These are phyloP conservation scores for Microctonus brassicae DNA, from an alignment of 2,888 invertebrate genomes.

Conservation along the genomic window DNA sequence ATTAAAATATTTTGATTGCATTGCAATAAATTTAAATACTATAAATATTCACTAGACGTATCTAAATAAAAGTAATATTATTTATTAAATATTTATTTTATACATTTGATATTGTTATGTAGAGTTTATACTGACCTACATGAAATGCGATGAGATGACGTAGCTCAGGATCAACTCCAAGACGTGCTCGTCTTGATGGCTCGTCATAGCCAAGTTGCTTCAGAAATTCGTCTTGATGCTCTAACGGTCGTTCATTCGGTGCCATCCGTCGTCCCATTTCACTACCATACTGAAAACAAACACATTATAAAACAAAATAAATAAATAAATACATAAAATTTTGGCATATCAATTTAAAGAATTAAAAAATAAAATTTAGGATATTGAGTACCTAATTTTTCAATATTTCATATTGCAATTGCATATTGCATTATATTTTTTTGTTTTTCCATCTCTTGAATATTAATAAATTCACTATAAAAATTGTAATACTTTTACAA, in stretches of 20 bases:
- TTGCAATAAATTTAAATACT: no score
- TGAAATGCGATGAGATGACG: slow-evolving; percentile 76
- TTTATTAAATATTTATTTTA: not conserved
- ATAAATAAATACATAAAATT: not conserved
- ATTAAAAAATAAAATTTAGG: no score
- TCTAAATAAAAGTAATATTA: no score
- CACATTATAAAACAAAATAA: not conserved
- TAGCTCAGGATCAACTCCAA: slow-evolving; percentile 78
- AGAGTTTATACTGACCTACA: slow-evolving; percentile 66
- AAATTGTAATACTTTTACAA: no score
- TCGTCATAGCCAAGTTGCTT: slow-evolving; percentile 75
- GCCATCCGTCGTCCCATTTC: slow-evolving; percentile 73
- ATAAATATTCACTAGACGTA: no score
- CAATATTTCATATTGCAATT: no score
- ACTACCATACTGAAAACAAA: slow-evolving; percentile 69
- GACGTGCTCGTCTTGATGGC: slow-evolving; percentile 73
- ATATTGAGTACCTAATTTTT: no score
- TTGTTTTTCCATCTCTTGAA: no score
- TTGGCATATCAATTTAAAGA: no score
- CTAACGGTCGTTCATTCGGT: slow-evolving; percentile 73
- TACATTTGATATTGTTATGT: slow-evolving; percentile 12
- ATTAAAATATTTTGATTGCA: slow-evolving; percentile 21
- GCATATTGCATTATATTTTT: no score
- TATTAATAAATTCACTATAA: no score
- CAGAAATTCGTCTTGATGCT: slow-evolving; percentile 76